A percentile compares a stretch with the other conserved stretches of the same genome.
phyloP scores from a whole-genome alignment of 2,797 vertebrate genomes.

The Dendrocincla fuliginosa region DNA sequence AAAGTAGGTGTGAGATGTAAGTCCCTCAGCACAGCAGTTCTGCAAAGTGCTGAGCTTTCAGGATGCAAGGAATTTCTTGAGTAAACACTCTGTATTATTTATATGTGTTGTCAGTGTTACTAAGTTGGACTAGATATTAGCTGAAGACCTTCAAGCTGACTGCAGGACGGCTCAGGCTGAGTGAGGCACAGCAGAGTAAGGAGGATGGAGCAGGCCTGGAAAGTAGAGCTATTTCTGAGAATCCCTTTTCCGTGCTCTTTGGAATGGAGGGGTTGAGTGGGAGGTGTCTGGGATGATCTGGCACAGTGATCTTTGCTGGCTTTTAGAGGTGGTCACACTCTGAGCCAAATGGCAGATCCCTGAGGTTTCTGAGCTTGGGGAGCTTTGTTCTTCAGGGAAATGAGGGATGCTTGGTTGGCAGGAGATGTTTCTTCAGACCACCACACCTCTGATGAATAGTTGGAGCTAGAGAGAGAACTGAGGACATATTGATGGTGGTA shows the following conservation, averaged over 20 bases:
- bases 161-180: not conserved
- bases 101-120: not conserved
- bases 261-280: not conserved
- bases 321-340: not conserved
- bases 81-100: constrained; percentile 23
- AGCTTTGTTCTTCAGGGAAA: not conserved
- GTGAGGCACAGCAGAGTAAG: not conserved
- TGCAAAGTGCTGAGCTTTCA: constrained; percentile 4
- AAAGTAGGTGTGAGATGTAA: not conserved
- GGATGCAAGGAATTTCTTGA: not conserved
- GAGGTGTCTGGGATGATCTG: not conserved
- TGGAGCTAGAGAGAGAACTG: not conserved
- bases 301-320: not conserved
- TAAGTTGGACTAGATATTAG: not conserved
- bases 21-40: not conserved
- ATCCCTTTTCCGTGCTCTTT: not conserved
- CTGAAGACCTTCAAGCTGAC: not conserved
- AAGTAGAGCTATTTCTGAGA: not conserved
- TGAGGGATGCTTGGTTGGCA: not conserved
- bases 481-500: accelerated
- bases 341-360: not conserved
- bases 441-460: not conserved
- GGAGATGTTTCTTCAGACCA: not conserved
- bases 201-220: not conserved
- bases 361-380: not conserved